Conservation (phyloP, 2,113 vertebrate species). For the Rattus rattus region DNA sequence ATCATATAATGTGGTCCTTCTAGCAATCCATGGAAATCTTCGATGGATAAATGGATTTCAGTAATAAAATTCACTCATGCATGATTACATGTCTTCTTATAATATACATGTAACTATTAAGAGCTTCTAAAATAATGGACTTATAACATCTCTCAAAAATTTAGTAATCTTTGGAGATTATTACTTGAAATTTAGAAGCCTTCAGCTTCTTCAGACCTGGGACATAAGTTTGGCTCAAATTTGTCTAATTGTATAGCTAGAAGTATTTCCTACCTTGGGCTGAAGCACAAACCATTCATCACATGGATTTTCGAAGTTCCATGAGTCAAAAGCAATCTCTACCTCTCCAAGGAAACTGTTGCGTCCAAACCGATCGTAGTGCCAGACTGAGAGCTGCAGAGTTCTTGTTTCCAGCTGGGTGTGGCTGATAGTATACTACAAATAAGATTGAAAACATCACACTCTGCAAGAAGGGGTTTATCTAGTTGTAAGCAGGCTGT, state of each 20-base stretch:
- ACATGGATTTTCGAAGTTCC: conserved; percentile 94
- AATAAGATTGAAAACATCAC: conserved; percentile 63
- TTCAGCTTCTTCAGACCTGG: neutral
- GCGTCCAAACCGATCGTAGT: conserved; percentile 95
- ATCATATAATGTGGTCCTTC: conserved; percentile 13
- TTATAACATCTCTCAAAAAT: conserved; percentile 4
- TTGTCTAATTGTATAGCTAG: neutral
- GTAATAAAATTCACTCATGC: conserved; percentile 6
- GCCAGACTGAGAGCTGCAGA: conserved; percentile 97
- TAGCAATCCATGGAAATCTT: neutral
- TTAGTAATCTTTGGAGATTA: conserved; percentile 17
- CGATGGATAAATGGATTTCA: conserved; percentile 19
- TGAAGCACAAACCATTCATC: conserved; percentile 95
- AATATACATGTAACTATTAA: neutral
- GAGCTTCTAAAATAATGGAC: conserved; percentile 27
- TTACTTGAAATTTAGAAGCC: neutral
- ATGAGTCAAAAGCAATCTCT: conserved; percentile 96
- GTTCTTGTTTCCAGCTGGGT: conserved; percentile 96
- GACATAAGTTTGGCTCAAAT: conserved; percentile 2
- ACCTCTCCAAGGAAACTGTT: conserved; percentile 98
- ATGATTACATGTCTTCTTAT: neutral
- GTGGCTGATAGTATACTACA: conserved; percentile 97
- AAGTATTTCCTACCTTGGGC: conserved; percentile 91
- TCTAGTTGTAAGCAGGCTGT: conserved; percentile 49
- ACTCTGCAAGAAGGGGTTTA: conserved; percentile 64